phyloP scores from a whole-genome alignment of 2,797 vertebrate species.

The Lepus oiostolus region DNA sequence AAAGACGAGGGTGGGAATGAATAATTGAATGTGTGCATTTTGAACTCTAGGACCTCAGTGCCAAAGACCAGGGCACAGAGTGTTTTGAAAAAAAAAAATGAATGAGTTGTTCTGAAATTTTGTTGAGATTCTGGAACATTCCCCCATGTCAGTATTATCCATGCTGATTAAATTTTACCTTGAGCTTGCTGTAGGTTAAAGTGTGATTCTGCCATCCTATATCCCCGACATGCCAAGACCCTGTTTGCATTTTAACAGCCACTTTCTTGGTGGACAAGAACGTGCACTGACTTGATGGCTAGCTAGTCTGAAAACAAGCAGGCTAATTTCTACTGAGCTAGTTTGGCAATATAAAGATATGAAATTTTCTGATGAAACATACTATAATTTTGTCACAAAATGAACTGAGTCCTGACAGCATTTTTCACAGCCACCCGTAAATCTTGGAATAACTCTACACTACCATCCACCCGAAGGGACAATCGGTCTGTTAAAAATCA shows the following conservation, averaged over 20 bases:
- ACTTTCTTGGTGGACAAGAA: background rate
- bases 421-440: background rate
- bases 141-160: background rate
- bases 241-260: conserved; percentile 24
- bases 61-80: background rate
- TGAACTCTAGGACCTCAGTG: background rate
- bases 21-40: background rate
- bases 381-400: background rate
- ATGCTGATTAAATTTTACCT: background rate
- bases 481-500: conserved; percentile 7
- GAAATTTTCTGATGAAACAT: conserved; percentile 13
- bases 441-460: conserved; percentile 18
- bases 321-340: conserved; percentile 15
- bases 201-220: background rate
- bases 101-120: conserved; percentile 51
- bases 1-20: background rate
- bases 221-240: background rate
- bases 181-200: background rate
- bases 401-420: background rate
- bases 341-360: conserved; percentile 10
- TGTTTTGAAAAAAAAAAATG: background rate
- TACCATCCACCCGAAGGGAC: background rate
- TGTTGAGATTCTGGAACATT: conserved; percentile 18
- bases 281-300: background rate
- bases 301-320: background rate